Evolutionary conservation across 2,888 invertebrate species (phyloP), one percentile per base, ranked within the genome.

Genomic region (Anorthoa munda): DNA sequence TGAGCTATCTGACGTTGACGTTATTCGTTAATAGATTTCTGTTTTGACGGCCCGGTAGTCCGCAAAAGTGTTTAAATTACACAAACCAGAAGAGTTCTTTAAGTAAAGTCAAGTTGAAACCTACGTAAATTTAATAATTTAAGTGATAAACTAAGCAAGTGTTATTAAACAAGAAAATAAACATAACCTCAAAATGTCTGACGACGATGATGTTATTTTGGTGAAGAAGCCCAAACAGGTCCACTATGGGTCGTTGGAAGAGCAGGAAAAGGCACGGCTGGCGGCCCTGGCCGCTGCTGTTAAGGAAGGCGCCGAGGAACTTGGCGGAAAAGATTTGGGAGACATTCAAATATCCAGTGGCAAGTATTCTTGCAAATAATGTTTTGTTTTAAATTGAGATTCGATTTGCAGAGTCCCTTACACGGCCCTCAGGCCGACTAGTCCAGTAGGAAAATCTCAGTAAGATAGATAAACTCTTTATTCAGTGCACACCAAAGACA

Each of bases 211-310:
- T 90, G 93, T 98, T 63, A 94, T 97, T 63, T 97, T 98, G 77
- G 97, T 97, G 0, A 98, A 98, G 92, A 98, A 98, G 82, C 97
- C 97, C 73, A 98, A 98, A 92, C 97, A 97, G 0, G 97, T 99
- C 66, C 98, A 99, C 90, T 99, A 99, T 97, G 99, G 99, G 18
- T 99, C 99, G 0, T 92, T 99, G 90, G 99, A 99, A 92, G 99
- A 99, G 89, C 96, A 97, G 50, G 99, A 99, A 94, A 97, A 98
- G 81, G 97, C 97, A 17, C 97, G 98, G 72, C 94, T 98, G 88
- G 97, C 97, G 23, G 96, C 97, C 64, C 92, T 96, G 65, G 96
- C 95, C 0, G 94, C 95, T 9, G 97, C 97, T 17, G 97, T 97
- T 58, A 97, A 96, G 61, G 97, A 97, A 64, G 97, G 97, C 0